A percentile compares a stretch with the other conserved stretches of the same genome.
phyloP scores from a whole-genome alignment of 1,140 invertebrate species.

The Polypedilum pembai region DNA sequence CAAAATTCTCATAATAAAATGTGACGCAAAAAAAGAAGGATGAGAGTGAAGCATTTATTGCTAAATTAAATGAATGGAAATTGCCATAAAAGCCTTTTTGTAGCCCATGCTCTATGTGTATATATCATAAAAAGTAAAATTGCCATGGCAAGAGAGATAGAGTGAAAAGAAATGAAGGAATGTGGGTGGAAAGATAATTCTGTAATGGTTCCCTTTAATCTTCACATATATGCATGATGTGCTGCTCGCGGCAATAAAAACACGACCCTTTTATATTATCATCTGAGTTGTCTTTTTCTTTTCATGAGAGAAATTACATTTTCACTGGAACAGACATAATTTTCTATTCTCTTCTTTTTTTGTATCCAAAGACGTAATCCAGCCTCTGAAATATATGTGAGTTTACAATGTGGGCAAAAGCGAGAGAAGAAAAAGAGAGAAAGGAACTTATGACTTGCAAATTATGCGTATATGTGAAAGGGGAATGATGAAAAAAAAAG shows the following conservation, averaged over 20 bases:
- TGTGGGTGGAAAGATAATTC: not conserved
- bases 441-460: constrained; percentile 5
- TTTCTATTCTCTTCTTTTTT: constrained; percentile 14
- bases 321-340: constrained; percentile 17
- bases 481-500: not conserved
- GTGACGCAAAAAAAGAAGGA: not conserved
- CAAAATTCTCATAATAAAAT: too few relatives aligned
- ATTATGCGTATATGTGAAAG: not conserved
- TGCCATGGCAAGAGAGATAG: not conserved
- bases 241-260: constrained; percentile 10
- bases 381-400: not conserved
- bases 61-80: constrained; percentile 6
- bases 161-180: not conserved
- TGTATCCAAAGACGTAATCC: not conserved
- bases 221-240: constrained; percentile 5
- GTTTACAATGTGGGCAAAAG: not conserved
- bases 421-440: not conserved
- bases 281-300: not conserved
- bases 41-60: not conserved
- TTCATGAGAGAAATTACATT: not conserved
- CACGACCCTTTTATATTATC: not conserved
- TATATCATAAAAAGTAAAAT: not conserved
- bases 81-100: constrained; percentile 8
- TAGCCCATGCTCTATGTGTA: not conserved
- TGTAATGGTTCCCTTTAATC: constrained; percentile 10